These are phyloP conservation scores for Gallinago undulata DNA, from an alignment of 2,113 vertebrate species.

Conservation along the genomic window DNA sequence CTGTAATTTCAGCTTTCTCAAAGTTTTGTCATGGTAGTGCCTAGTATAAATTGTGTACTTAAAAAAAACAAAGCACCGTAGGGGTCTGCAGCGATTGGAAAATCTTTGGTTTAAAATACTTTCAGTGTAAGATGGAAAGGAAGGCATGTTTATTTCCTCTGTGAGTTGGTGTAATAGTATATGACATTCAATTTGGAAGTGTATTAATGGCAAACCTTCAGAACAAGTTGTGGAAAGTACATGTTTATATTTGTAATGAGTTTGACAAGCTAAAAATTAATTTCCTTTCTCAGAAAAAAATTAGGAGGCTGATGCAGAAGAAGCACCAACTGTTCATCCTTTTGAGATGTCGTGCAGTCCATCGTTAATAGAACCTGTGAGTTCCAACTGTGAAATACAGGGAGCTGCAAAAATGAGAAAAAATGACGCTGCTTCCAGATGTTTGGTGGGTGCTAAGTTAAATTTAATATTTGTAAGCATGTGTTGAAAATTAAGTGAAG, in stretches of 20 bases:
- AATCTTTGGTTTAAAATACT: not conserved
- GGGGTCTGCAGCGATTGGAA: not conserved
- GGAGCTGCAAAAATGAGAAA: not conserved
- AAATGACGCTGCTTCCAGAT: not conserved
- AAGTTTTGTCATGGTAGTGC: not conserved
- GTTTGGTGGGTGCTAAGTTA: conserved; percentile 16
- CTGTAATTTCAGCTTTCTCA: not conserved
- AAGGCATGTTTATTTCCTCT: not conserved
- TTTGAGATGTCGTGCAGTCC: not conserved
- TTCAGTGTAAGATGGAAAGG: not conserved
- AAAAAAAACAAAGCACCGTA: not conserved
- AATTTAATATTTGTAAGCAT: not conserved
- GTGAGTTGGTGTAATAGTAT: not conserved
- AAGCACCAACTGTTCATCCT: not conserved
- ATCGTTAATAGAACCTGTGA: not conserved
- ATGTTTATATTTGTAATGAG: not conserved
- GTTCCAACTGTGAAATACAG: not conserved
- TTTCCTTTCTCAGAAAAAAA: conserved; percentile 15
- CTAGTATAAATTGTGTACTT: not conserved
- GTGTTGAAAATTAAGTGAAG: not conserved
- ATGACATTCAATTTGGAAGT: accelerated
- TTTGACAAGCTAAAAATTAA: not conserved
- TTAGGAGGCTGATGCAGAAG: conserved; percentile 29
- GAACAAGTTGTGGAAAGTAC: not conserved
- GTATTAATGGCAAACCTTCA: not conserved